These are phyloP conservation scores for Hoplodrina blanda DNA, from an alignment of 2,888 invertebrate genomes.

Conservation along the genomic window DNA sequence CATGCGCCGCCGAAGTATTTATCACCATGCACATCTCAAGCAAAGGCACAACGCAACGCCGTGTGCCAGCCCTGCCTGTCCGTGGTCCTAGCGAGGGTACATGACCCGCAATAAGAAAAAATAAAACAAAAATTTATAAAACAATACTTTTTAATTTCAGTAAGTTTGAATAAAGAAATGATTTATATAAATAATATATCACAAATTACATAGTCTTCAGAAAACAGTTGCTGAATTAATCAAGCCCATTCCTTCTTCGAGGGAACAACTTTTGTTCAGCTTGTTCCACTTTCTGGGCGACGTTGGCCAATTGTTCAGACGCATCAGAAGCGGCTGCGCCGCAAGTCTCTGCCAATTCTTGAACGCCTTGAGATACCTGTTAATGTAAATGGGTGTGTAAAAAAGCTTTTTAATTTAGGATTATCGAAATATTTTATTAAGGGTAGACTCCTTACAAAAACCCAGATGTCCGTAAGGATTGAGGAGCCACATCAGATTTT, in stretches of 20 bases:
- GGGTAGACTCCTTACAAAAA: too few species aligned
- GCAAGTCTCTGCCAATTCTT: slow-evolving; percentile 84
- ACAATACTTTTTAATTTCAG: slow-evolving; percentile 56
- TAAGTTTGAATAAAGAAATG: slow-evolving; percentile 41
- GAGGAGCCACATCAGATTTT: too few species aligned
- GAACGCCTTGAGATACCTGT: slow-evolving; percentile 85
- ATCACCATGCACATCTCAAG: too few species aligned
- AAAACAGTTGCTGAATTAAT: slow-evolving; percentile 64
- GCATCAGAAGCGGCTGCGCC: slow-evolving; percentile 83
- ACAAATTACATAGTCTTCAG: slow-evolving; percentile 25
- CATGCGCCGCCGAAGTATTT: too few species aligned
- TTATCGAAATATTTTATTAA: background rate
- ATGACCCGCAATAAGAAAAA: background rate
- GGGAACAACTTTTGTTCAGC: slow-evolving; percentile 82
- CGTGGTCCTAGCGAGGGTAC: background rate
- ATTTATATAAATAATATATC: slow-evolving; percentile 35
- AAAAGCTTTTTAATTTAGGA: background rate
- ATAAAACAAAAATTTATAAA: background rate
- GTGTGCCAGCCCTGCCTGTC: too few species aligned
- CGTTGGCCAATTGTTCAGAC: slow-evolving; percentile 81
- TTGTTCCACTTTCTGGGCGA: slow-evolving; percentile 84
- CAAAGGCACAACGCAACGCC: too few species aligned
- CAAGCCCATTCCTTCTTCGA: slow-evolving; percentile 85
- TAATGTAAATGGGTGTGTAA: background rate
- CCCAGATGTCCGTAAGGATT: too few species aligned